Base-by-base conservation (phyloP, 2,113 vertebrate species). In the Colius striatus region DNA sequence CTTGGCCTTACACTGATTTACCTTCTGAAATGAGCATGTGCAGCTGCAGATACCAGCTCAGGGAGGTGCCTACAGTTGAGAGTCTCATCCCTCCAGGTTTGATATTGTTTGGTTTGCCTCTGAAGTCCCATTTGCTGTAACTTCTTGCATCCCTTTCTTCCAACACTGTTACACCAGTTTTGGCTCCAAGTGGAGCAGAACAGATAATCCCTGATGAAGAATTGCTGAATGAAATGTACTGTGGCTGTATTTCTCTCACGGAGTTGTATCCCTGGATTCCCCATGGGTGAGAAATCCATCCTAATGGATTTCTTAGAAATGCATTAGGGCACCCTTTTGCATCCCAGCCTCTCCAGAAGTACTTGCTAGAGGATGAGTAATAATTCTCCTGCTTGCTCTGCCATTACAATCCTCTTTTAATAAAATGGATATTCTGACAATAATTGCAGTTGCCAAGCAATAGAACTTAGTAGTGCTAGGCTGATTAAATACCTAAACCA, bases 401-500 rank as follows among this genome's bases (percentile, higher is more conserved):
- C 60, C 16, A 5, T 89, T 91, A 30, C 43, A 67, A 0, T 43
- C 54, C 38, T 94, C 34, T 73, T 70, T 20, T 86, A 78, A 43
- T 61, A 34, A 29, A 81, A 74, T 74, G 57, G 67, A 43, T 92
- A 34, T 54, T 45, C 60, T 90, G 68, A 71, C 19, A 48, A 30
- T 47, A 60, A 45, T 60, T 65, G 61, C 61, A 81, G 94, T 86
- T 95, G 90, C 91, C 88, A 90, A 11, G 90, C 83, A 76, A 38
- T 89, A 43, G 65, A 81, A 27, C 16, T 93, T 25, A 10, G 51
- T 70, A 36, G 26, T 67, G 41, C 43, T 51, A 48, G 83, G 13
- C 70, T 83, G 74, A 86, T 67, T 74, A 43, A 58, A 66, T 50
- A 70, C 47, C 51, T 29, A 1, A 60, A 48, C 16, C 22, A 9